Conservation (phyloP, 2,888 invertebrate genomes). For the Toxonevra muliebris region DNA sequence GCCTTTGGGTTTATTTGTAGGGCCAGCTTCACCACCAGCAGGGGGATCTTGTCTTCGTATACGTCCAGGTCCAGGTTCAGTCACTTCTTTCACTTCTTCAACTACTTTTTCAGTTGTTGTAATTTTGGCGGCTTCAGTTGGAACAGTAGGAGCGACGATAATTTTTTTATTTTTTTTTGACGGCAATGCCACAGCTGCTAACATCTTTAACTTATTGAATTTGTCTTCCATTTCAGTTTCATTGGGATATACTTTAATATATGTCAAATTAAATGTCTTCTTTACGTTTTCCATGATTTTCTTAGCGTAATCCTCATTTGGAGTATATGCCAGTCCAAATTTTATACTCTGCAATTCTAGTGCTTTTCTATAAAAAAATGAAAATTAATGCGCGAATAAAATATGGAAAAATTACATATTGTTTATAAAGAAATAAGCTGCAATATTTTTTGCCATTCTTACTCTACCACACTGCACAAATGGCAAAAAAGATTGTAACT, state of each 20-base stretch:
- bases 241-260: slow-evolving; percentile 31
- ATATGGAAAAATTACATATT: neutral
- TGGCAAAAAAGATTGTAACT: neutral
- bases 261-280: slow-evolving; percentile 36
- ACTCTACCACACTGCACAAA: no score
- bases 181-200: slow-evolving; percentile 49
- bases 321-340: slow-evolving; percentile 44
- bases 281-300: slow-evolving; percentile 39
- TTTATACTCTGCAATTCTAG: neutral
- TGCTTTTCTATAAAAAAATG: no score
- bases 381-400: neutral
- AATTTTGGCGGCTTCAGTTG: no score
- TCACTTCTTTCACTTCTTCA: no score
- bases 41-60: no score
- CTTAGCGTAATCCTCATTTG: slow-evolving; percentile 31
- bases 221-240: slow-evolving; percentile 38
- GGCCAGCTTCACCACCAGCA: no score
- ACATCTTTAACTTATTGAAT: slow-evolving; percentile 44
- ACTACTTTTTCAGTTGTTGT: no score
- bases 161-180: neutral
- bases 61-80: no score
- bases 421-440: neutral
- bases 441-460: no score
- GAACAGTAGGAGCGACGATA: no score
- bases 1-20: no score